Conservation (phyloP, 1,140 invertebrate species). For the Hyles vespertilio region DNA sequence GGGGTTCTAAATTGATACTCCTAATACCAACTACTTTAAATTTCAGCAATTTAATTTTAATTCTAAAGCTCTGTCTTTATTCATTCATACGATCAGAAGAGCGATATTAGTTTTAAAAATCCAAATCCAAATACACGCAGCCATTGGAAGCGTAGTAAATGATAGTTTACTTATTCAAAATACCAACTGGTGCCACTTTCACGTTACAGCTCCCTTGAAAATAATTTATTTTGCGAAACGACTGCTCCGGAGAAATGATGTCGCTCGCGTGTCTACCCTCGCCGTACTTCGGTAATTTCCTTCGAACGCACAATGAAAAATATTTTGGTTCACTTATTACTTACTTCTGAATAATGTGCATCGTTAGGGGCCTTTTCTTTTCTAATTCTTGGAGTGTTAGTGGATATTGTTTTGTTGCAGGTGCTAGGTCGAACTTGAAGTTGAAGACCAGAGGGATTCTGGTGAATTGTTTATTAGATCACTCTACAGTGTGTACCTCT, state of each 20-base stretch:
- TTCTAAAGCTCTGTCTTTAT: no score
- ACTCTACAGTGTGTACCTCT: no score
- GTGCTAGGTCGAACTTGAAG: no score
- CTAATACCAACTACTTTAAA: no score
- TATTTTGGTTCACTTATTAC: slow-evolving; percentile 16
- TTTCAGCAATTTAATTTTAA: no score
- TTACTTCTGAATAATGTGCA: slow-evolving; percentile 10
- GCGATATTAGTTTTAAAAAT: background rate
- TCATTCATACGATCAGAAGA: background rate
- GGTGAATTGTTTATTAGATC: no score
- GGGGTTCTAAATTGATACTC: no score
- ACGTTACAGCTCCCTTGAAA: slow-evolving; percentile 24
- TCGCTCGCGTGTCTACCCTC: slow-evolving; percentile 19
- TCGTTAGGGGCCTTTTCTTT: background rate
- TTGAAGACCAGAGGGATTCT: no score
- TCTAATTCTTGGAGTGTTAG: no score
- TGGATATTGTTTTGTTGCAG: no score
- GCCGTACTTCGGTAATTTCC: slow-evolving; percentile 14
- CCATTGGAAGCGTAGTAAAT: background rate
- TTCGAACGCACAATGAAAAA: slow-evolving; percentile 22
- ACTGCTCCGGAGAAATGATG: slow-evolving; percentile 19
- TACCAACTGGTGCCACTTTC: slow-evolving; percentile 17
- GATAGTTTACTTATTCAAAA: slow-evolving; percentile 13
- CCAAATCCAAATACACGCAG: background rate
- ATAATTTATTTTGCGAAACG: slow-evolving; percentile 28